These are phyloP conservation scores for Heliothis subflexa DNA, from an alignment of 1,140 invertebrate species.

Conservation along the genomic window DNA sequence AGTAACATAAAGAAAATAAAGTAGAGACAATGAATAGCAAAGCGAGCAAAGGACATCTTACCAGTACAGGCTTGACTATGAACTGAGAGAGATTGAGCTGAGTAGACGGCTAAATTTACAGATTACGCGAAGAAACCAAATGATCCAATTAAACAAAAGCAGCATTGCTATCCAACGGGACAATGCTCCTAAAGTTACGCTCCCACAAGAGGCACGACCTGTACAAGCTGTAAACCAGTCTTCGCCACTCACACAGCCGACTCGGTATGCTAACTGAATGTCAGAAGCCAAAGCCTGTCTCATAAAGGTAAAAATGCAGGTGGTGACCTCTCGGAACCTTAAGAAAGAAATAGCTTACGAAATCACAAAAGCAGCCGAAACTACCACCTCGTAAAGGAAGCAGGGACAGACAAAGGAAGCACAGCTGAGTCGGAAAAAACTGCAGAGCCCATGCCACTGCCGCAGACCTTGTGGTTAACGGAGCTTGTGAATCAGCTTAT, in stretches of 20 bases:
- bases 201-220: too few species aligned
- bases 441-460: neutral
- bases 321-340: neutral
- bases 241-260: neutral
- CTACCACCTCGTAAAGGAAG: neutral
- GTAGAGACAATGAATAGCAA: too few species aligned
- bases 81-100: too few species aligned
- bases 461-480: neutral
- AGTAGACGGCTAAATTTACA: too few species aligned
- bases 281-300: neutral
- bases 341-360: neutral
- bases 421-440: neutral
- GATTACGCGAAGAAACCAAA: too few species aligned
- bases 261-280: neutral
- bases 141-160: too few species aligned
- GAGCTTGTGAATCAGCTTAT: neutral
- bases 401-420: neutral
- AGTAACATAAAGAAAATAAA: too few species aligned
- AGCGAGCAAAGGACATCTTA: too few species aligned
- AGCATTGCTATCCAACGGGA: too few species aligned
- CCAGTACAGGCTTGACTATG: too few species aligned
- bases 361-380: neutral
- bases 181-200: too few species aligned
- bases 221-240: too few species aligned
- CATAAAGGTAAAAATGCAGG: neutral